Conservation (phyloP, 2,113 vertebrate species). For the Ceyx melanurus region DNA sequence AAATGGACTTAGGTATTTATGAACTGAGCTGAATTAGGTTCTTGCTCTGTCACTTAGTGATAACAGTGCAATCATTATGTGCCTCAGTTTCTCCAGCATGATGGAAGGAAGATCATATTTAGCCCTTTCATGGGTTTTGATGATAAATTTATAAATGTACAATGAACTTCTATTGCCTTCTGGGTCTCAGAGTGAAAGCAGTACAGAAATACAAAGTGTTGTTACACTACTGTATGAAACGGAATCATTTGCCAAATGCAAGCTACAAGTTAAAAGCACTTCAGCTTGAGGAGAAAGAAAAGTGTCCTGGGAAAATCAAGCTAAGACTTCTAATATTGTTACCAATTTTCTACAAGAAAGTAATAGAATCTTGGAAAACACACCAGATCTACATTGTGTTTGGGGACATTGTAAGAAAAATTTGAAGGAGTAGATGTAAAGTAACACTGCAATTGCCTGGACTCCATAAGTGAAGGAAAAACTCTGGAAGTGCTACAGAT, state of each 20-base stretch:
- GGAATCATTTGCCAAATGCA: slow-evolving; percentile 25
- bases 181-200: neutral
- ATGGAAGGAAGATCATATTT: neutral
- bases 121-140: neutral
- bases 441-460: neutral
- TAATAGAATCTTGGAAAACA: slow-evolving; percentile 1
- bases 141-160: slow-evolving; percentile 26
- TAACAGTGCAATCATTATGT: neutral
- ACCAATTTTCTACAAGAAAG: slow-evolving; percentile 4
- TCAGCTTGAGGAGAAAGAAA: neutral
- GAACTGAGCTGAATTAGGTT: neutral
- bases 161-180: neutral
- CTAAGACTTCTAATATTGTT: neutral
- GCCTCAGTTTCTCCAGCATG: slow-evolving; percentile 15
- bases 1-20: too few relatives aligned
- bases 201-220: neutral
- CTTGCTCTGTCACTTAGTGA: neutral
- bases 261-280: slow-evolving; percentile 48
- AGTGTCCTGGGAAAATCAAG: slow-evolving; percentile 17
- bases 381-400: neutral
- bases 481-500: neutral
- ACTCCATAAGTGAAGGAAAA: neutral
- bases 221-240: neutral
- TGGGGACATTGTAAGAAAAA: neutral
- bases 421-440: neutral